phyloP scores from a whole-genome alignment of 2,888 invertebrate species.

The Colletes collaris region DNA sequence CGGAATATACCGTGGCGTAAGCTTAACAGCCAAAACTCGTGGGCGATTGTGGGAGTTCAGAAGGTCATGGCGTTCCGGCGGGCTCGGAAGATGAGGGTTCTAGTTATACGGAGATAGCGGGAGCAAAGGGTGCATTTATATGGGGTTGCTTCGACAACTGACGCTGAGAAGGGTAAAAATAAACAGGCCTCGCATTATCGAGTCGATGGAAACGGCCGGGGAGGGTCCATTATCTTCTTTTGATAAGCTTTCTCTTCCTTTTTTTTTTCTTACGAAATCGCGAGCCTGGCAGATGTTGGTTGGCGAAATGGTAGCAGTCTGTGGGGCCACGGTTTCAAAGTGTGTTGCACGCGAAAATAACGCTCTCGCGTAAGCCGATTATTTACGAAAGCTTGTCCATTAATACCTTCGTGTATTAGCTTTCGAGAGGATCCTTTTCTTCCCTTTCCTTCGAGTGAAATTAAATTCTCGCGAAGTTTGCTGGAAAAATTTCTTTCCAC shows the following conservation, averaged over 20 bases:
- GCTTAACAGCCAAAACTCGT: constrained; percentile 43
- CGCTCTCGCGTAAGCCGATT: constrained; percentile 27
- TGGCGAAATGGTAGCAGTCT: constrained; percentile 22
- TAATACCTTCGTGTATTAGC: not conserved
- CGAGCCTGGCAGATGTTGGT: constrained; percentile 18
- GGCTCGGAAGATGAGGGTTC: constrained; percentile 20
- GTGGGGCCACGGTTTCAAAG: not conserved
- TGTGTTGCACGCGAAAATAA: not conserved
- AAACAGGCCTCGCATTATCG: constrained; percentile 70
- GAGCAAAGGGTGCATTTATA: constrained; percentile 75
- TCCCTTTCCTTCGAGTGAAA: not conserved
- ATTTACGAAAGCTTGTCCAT: constrained; percentile 15
- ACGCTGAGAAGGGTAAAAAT: constrained; percentile 61
- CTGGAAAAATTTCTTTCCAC: too few relatives aligned
- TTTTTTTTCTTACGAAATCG: not conserved
- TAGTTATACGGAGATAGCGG: constrained; percentile 26
- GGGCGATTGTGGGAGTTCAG: constrained; percentile 40
- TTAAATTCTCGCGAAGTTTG: too few relatives aligned
- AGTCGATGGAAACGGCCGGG: constrained; percentile 58
- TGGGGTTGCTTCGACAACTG: constrained; percentile 57
- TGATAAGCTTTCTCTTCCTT: constrained; percentile 46
- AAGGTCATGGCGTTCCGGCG: constrained; percentile 53
- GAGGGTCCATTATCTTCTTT: constrained; percentile 63
- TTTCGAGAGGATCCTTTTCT: not conserved
- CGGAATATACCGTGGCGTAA: constrained; percentile 24